A percentile compares a stretch with the other conserved stretches of the same genome.
phyloP scores from a whole-genome alignment of 2,888 invertebrate species.

The Limnephilus lunatus region DNA sequence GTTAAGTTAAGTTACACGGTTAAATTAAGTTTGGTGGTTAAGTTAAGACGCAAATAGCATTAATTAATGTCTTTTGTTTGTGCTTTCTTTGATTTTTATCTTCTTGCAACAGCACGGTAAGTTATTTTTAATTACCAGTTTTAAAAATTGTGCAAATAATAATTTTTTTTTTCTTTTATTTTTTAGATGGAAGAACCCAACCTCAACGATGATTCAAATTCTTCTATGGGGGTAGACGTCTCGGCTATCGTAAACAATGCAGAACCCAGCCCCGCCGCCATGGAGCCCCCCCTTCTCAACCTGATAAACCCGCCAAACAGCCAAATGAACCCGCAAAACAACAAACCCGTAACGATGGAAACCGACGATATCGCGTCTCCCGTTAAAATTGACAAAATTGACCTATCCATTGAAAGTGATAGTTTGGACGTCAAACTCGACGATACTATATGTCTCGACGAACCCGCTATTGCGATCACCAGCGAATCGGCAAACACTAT shows the following conservation, averaged over 20 bases:
- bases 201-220: slow-evolving; percentile 62
- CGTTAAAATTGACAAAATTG: background rate
- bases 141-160: background rate
- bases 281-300: background rate
- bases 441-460: background rate
- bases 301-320: background rate
- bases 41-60: background rate
- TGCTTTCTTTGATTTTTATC: background rate
- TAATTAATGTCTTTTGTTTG: background rate
- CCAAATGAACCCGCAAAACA: background rate
- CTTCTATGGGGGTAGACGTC: slow-evolving; percentile 60
- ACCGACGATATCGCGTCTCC: background rate
- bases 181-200: slow-evolving; percentile 62
- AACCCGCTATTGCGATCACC: background rate
- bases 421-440: background rate
- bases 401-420: background rate
- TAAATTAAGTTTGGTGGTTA: background rate
- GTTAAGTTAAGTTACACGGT: too few relatives aligned
- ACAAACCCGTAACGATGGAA: background rate
- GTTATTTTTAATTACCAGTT: background rate
- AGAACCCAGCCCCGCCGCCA: background rate
- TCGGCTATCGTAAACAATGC: background rate
- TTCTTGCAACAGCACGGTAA: background rate
- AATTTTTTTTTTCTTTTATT: slow-evolving; percentile 40
- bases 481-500: background rate